These are phyloP conservation scores for Calonectris borealis DNA, from an alignment of 2,113 vertebrate genomes.

Conservation along the genomic window DNA sequence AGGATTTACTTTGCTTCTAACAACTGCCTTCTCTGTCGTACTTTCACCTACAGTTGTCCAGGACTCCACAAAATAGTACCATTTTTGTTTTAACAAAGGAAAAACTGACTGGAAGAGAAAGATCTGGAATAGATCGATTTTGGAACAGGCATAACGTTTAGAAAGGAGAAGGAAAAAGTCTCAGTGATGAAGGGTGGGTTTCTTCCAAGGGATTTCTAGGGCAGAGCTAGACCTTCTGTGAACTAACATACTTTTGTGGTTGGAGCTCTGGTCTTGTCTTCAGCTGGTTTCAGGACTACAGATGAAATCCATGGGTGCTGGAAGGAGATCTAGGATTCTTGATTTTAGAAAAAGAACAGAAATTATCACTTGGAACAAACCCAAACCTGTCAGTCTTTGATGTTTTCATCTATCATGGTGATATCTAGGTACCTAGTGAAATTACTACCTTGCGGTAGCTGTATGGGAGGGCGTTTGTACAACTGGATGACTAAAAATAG, in stretches of 20 bases:
- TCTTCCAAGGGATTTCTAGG: neutral
- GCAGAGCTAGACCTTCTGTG: neutral
- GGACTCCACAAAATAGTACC: neutral
- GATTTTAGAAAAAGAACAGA: neutral
- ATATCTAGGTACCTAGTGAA: neutral
- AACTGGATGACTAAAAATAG: neutral
- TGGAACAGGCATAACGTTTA: neutral
- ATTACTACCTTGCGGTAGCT: neutral
- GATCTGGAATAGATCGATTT: neutral
- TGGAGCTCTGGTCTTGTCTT: too few relatives aligned
- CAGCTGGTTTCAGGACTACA: neutral
- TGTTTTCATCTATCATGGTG: neutral
- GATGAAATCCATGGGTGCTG: neutral
- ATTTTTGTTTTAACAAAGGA: neutral
- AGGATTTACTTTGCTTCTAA: neutral
- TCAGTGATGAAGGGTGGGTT: neutral
- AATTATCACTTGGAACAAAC: neutral
- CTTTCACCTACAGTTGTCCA: neutral
- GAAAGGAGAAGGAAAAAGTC: neutral
- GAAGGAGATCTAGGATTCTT: neutral
- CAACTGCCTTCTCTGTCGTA: neutral
- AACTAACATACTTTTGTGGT: neutral
- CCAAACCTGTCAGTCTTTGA: neutral
- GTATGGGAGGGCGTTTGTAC: neutral
- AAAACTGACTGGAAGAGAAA: neutral